Base-by-base conservation (phyloP, 2,797 vertebrate species). In the Euphonia xanthogaster region DNA sequence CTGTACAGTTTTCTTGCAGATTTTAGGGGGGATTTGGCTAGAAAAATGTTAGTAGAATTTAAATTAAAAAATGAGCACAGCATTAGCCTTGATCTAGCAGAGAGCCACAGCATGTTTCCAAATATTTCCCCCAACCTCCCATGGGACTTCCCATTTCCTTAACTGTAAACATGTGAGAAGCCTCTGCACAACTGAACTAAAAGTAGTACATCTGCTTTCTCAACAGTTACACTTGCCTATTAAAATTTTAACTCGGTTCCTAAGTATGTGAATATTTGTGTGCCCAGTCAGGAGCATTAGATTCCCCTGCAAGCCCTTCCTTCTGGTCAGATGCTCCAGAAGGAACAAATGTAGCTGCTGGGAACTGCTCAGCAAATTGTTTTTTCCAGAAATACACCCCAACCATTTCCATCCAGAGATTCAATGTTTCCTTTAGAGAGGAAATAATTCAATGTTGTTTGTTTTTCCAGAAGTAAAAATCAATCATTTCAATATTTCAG, bases 311-410 rank as follows among this genome's bases (percentile, higher is more conserved):
- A 58, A 61, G 28, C 28, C n/a, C 16, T 53, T 50, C 47, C 62
- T 71, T 53, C 75, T 14, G 0, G n/a, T 31, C 71, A 94, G 57
- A 60, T 50, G 66, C 88, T 80, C 50, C 62, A 94, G 53, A 54
- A 74, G 54, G 82, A 96, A 86, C 58, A 78, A 72, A 77, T 3
- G 53, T 0, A 61, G 66, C 65, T 84, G 54, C 79, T 63, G 58
- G 55, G 66, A 83, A 51, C 79, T 22, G 55, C 63, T 81, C 58
- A 62, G 74, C 25, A 37, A 28, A 14, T 25, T 63, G 27, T 3
- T 70, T 89, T 94, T 95, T 92, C 94, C 94, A 93, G 71, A 89
- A 88, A 68, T 6, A 63, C 47, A 83, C 51, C 73, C 20, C 53
- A 76, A 82, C 13, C 45, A 24, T 88, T 95, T 94, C 90, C 90